Evolutionary conservation across 2,113 vertebrate genomes (phyloP).

Genomic region (Aythya baeri): DNA sequence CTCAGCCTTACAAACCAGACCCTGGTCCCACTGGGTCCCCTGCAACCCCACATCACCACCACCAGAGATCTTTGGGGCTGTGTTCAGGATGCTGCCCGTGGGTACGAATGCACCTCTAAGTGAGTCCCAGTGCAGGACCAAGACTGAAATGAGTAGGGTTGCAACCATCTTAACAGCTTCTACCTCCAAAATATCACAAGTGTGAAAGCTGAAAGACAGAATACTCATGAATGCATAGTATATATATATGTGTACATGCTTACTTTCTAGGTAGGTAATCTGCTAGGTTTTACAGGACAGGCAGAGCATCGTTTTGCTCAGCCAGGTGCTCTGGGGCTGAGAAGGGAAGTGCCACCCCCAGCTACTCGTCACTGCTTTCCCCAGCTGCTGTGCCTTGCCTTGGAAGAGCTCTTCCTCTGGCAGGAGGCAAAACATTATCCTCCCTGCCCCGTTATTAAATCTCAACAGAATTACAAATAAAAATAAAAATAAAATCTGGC

Average conservation of each 20-base stretch:
- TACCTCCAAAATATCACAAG: background rate
- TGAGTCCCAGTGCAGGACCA: background rate
- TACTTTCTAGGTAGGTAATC: background rate
- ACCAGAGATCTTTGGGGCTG: background rate
- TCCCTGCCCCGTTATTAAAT: constrained; percentile 1
- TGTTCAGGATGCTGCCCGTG: background rate
- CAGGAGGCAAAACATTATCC: constrained; percentile 32
- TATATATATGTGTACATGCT: background rate
- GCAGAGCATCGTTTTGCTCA: background rate
- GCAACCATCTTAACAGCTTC: background rate
- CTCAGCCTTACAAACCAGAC: background rate
- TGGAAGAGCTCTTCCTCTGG: background rate
- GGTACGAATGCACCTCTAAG: background rate
- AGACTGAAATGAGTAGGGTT: background rate
- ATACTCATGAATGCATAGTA: background rate
- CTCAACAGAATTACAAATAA: background rate
- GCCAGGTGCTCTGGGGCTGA: background rate
- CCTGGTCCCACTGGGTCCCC: background rate
- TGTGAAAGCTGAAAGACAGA: background rate
- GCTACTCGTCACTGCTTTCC: background rate
- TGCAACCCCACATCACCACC: background rate
- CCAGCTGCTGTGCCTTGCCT: background rate
- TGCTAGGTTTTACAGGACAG: background rate
- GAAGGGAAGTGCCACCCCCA: background rate
- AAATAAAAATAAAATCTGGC: background rate